Evolutionary conservation across 2,113 vertebrate genomes (phyloP).

Genomic region (Ardeotis arabs): DNA sequence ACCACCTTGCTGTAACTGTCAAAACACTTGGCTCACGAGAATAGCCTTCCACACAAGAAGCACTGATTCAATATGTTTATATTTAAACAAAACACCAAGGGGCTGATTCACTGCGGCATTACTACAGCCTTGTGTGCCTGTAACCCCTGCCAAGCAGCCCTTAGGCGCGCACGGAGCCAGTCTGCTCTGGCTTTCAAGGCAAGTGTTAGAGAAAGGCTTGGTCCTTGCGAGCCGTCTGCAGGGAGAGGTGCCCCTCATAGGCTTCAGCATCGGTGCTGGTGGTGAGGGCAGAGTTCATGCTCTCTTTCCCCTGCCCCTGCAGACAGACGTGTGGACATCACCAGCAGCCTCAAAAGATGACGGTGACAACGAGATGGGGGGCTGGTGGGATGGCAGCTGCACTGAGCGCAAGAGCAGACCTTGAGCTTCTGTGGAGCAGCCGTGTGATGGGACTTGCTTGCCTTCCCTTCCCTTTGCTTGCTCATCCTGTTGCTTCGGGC

Average conservation of each 20-base stretch:
- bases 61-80: constrained; percentile 63
- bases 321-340: neutral
- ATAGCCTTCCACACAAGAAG: constrained; percentile 54
- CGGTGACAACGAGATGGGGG: accelerated
- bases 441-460: neutral
- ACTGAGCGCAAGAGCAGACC: neutral
- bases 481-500: neutral
- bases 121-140: constrained; percentile 13
- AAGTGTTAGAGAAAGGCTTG: neutral
- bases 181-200: neutral
- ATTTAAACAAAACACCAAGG: constrained; percentile 55
- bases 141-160: neutral
- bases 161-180: neutral
- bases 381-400: neutral
- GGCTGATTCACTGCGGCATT: constrained; percentile 61
- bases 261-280: neutral
- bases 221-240: neutral
- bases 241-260: neutral
- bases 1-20: constrained; percentile 64
- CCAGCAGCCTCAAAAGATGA: neutral
- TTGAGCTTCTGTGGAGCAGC: neutral
- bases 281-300: neutral
- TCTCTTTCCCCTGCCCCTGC: neutral
- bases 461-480: neutral
- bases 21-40: constrained; percentile 62